phyloP scores from a whole-genome alignment of 2,888 invertebrate genomes.

The Disparrhopalites patrizii region DNA sequence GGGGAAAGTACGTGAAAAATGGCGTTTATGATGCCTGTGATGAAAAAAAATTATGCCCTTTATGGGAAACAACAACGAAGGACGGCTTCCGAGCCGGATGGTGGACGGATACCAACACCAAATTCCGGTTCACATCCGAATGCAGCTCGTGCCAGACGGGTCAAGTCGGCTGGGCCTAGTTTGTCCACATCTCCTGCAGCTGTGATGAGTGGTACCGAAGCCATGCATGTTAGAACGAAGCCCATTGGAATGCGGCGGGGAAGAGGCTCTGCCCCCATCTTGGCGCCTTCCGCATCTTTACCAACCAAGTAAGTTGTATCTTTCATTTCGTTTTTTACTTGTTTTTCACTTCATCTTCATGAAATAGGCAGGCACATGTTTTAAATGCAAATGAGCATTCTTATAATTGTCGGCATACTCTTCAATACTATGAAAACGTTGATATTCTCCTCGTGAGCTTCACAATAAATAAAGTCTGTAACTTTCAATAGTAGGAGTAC shows the following conservation, averaged over 20 bases:
- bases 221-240: slow-evolving; percentile 22
- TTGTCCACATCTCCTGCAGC: slow-evolving; percentile 43
- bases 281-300: slow-evolving; percentile 32
- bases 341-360: no score
- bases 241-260: slow-evolving; percentile 37
- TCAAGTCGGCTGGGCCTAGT: slow-evolving; percentile 41
- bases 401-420: no score
- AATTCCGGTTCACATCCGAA: not conserved
- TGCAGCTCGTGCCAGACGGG: slow-evolving; percentile 27
- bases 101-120: slow-evolving; percentile 25
- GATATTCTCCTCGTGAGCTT: no score
- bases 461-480: no score
- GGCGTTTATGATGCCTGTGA: slow-evolving; percentile 48
- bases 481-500: no score
- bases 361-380: no score
- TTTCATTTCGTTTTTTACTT: not conserved
- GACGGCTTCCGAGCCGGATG: slow-evolving; percentile 33
- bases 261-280: slow-evolving; percentile 43
- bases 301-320: not conserved
- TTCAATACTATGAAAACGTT: no score
- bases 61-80: slow-evolving; percentile 35
- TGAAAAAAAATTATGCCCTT: slow-evolving; percentile 43
- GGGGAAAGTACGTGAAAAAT: slow-evolving; percentile 24
- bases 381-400: no score
- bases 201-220: slow-evolving; percentile 20